These are phyloP conservation scores for Drosophila melanogaster DNA, from an alignment of 1,140 invertebrate species.

Conservation along the genomic window DNA sequence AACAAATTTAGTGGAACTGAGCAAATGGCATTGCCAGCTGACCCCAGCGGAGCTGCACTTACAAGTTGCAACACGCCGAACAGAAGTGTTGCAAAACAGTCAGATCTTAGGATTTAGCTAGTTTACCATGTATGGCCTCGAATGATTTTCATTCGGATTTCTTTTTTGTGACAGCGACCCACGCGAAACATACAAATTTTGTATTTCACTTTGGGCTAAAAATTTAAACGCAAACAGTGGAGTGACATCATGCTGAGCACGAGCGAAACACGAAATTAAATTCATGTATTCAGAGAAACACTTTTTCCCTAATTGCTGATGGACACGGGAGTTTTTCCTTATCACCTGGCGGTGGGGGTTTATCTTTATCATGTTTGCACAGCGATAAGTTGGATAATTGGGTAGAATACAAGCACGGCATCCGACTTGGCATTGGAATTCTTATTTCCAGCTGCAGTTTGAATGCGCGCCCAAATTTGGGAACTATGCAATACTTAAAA, in stretches of 20 bases:
- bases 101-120: constrained; percentile 23
- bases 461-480: constrained; percentile 24
- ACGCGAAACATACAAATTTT: constrained; percentile 54
- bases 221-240: constrained; percentile 42
- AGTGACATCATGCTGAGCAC: constrained; percentile 62
- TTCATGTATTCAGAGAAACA: constrained; percentile 34
- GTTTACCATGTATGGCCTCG: constrained; percentile 61
- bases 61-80: constrained; percentile 25
- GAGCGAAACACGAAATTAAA: constrained; percentile 31
- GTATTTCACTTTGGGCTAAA: constrained; percentile 53
- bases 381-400: constrained; percentile 51
- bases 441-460: constrained; percentile 40
- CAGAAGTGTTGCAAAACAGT: constrained; percentile 24
- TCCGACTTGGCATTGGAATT: constrained; percentile 36
- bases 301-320: constrained; percentile 42
- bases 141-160: constrained; percentile 26
- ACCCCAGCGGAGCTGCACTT: constrained; percentile 41
- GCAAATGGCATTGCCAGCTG: constrained; percentile 56
- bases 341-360: constrained; percentile 16
- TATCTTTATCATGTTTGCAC: constrained; percentile 38
- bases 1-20: constrained; percentile 3
- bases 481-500: constrained; percentile 55
- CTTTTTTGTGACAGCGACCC: constrained; percentile 48
- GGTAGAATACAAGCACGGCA: constrained; percentile 16
- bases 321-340: constrained; percentile 16